Evolutionary conservation across 2,797 vertebrate species (phyloP).

Genomic region (Pachyuromys duprasi): DNA sequence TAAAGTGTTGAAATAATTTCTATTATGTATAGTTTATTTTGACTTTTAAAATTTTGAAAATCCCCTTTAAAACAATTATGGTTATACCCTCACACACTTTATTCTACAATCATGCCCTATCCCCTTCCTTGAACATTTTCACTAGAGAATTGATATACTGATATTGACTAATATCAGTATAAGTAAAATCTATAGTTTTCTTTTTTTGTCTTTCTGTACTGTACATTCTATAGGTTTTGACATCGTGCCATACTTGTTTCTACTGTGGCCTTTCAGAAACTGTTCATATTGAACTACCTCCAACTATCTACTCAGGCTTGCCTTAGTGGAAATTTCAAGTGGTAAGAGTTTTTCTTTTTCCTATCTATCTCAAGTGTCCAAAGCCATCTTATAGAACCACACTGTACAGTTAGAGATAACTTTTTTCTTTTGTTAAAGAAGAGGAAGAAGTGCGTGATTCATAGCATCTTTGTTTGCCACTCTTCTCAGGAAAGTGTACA

Average conservation of each 20-base stretch:
- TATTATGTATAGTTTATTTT: neutral
- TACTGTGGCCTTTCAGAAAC: neutral
- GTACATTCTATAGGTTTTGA: neutral
- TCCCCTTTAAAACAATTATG: neutral
- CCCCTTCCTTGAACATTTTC: neutral
- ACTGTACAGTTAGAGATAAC: neutral
- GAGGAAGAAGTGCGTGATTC: neutral
- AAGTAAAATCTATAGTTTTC: neutral
- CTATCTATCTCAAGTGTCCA: neutral
- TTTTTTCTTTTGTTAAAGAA: neutral
- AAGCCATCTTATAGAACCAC: neutral
- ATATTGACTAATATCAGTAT: neutral
- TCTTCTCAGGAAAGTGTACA: neutral
- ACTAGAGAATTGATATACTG: neutral
- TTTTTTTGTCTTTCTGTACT: neutral
- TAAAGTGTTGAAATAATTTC: neutral
- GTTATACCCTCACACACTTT: rapidly evolving
- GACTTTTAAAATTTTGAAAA: neutral
- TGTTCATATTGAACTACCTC: neutral
- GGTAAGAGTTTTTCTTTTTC: neutral
- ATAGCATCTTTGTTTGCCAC: neutral
- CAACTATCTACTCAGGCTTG: neutral
- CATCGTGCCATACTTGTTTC: neutral
- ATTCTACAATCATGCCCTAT: neutral
- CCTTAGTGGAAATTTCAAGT: neutral